Evolutionary conservation across 1,140 invertebrate species (phyloP).

Genomic region (Ceratina japonica): DNA sequence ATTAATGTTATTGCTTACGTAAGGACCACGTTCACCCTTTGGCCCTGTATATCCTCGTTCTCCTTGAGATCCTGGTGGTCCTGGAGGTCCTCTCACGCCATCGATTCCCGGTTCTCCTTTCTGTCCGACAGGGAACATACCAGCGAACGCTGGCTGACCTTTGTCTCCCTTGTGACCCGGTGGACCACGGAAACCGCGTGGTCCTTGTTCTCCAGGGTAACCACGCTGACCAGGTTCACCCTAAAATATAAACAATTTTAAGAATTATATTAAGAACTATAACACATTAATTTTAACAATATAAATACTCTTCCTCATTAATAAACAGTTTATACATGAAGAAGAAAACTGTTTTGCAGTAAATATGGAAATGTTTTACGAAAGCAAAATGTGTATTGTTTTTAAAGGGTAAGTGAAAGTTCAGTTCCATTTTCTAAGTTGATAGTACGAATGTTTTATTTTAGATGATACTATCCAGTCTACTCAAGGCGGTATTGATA

Average conservation of each 20-base stretch:
- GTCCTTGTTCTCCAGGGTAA: conserved; percentile 83
- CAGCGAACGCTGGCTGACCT: conserved; percentile 84
- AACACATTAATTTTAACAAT: not conserved
- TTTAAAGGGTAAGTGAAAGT: too few species aligned
- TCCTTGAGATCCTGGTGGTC: conserved; percentile 85
- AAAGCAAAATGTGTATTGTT: too few species aligned
- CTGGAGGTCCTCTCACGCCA: conserved; percentile 85
- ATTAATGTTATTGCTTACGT: conserved; percentile 75
- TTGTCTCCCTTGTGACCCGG: conserved; percentile 85
- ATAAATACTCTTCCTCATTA: too few species aligned
- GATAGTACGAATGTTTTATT: not conserved
- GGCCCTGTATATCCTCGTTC: conserved; percentile 81
- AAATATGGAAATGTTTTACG: too few species aligned
- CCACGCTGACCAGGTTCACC: conserved; percentile 84
- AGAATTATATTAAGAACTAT: not conserved
- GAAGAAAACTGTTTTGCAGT: too few species aligned
- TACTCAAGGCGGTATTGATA: not conserved
- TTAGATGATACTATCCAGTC: not conserved
- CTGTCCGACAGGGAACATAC: conserved; percentile 86
- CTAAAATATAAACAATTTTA: conserved; percentile 67
- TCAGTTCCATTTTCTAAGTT: too few species aligned
- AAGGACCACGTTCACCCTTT: conserved; percentile 81
- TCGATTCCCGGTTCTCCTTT: conserved; percentile 90
- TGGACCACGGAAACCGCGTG: conserved; percentile 82
- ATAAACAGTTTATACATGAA: too few species aligned